Evolutionary conservation across 2,113 vertebrate species (phyloP), one percentile per base, ranked within the genome.

Genomic region (Dinomys branickii): DNA sequence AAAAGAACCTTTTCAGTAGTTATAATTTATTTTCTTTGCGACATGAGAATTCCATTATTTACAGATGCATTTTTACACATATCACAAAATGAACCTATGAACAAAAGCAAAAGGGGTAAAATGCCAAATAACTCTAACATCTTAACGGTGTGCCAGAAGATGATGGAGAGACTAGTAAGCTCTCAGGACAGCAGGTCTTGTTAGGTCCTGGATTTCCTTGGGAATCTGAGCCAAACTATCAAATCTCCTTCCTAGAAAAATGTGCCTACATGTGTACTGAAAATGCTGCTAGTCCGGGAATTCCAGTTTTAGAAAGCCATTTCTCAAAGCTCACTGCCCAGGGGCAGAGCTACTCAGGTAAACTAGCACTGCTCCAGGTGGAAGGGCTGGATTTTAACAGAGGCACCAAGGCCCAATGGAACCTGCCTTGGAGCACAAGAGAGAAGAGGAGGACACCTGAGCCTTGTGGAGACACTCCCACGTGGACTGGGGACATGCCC

Each of bases 201-300:
- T 12, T 14, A 61, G 73, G 67, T 26, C 75, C 78, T 52, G 50
- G n/a, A 83, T 86, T 73, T 93, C 85, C 75, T 44, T 94, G 85
- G 75, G 86, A 83, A 91, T 89, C 80, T 73, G 75, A 97, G 87
- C 90, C 50, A 82, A 94, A 47, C 52, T 52, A 86, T 41, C 47
- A 1, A 56, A 50, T 91, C 89, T 78, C 86, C 73, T 95, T 91
- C 89, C 65, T 78, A 80, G 94, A 92, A 95, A 97, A 95, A 91
- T 75, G 84, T 87, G 75, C 63, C 93, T 85, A 41, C 85, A 47
- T n/a, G 4, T 52, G 84, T 35, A 87, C 81, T 58, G 63, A 84
- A 61, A 89, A 90, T 90, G 95, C 63, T 81, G 88, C 69, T 92
- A 13, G 44, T 59, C 90, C 38, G 41, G 84, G 84, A 83, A 67